Conservation (phyloP, 2,113 vertebrate genomes). For the Leucopsar rothschildi region DNA sequence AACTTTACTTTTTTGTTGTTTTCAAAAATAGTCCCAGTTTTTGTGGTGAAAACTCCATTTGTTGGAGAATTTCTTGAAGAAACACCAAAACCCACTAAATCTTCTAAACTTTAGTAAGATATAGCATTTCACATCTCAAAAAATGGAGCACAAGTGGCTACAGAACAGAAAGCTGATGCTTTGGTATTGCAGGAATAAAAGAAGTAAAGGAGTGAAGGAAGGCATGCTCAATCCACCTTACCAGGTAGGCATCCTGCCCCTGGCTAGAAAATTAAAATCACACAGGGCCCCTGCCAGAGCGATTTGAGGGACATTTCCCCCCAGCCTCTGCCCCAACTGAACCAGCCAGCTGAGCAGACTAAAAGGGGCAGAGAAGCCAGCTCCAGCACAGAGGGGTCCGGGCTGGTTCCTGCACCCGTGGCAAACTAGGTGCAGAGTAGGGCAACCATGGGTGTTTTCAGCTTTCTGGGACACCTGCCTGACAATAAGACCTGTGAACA, state of each 20-base stretch:
- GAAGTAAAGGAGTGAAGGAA: not conserved
- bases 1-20: not conserved
- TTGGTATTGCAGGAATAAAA: not conserved
- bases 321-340: not conserved
- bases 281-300: no score
- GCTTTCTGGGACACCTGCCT: not conserved
- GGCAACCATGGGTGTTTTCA: not conserved
- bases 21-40: not conserved
- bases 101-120: not conserved
- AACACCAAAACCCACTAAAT: not conserved
- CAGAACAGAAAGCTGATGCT: not conserved
- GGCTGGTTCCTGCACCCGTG: accelerated
- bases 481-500: not conserved
- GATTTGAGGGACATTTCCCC: not conserved
- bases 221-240: not conserved
- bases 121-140: not conserved
- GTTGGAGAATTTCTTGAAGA: not conserved
- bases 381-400: not conserved
- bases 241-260: not conserved
- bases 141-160: not conserved
- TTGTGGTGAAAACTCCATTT: not conserved
- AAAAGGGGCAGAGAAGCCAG: not conserved
- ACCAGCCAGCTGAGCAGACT: not conserved
- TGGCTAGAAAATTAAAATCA: not conserved
- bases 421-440: not conserved